A percentile compares a stretch with the other conserved stretches of the same genome.
phyloP scores from a whole-genome alignment of 2,888 invertebrate genomes.

The Hanleya hanleyi region DNA sequence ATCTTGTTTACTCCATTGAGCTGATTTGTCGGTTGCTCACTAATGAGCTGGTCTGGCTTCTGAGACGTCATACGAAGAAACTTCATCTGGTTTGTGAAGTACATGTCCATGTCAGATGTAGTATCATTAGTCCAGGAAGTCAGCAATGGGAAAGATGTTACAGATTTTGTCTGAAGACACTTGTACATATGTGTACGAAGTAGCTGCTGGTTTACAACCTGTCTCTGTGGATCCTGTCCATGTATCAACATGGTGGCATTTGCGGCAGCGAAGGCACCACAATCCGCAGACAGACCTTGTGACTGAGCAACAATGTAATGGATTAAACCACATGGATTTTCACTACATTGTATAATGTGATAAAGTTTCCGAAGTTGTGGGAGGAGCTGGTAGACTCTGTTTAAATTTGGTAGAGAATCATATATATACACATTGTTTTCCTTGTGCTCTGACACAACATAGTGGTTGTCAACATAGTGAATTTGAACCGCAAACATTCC shows the following conservation, averaged over 20 bases:
- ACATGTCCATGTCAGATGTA: background rate
- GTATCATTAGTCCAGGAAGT: too few species aligned
- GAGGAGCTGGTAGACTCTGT: background rate
- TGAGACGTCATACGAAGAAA: too few species aligned
- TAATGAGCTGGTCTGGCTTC: too few species aligned
- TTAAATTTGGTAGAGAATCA: background rate
- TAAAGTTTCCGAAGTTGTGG: background rate
- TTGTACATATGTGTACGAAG: background rate
- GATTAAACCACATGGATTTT: background rate
- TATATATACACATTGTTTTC: background rate
- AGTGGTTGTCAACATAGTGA: background rate
- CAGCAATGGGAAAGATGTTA: background rate
- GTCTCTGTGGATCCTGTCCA: background rate
- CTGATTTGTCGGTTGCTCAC: too few species aligned
- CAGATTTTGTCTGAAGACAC: background rate
- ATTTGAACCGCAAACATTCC: too few species aligned
- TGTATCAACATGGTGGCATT: background rate
- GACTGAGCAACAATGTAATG: background rate
- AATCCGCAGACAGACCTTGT: conserved; percentile 3
- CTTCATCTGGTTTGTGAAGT: background rate
- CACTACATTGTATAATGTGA: background rate
- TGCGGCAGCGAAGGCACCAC: conserved; percentile 7
- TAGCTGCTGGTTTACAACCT: background rate
- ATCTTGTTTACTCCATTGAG: too few species aligned
- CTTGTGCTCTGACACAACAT: background rate